Conservation (phyloP, 2,113 vertebrate species). For the Alosa alosa region DNA sequence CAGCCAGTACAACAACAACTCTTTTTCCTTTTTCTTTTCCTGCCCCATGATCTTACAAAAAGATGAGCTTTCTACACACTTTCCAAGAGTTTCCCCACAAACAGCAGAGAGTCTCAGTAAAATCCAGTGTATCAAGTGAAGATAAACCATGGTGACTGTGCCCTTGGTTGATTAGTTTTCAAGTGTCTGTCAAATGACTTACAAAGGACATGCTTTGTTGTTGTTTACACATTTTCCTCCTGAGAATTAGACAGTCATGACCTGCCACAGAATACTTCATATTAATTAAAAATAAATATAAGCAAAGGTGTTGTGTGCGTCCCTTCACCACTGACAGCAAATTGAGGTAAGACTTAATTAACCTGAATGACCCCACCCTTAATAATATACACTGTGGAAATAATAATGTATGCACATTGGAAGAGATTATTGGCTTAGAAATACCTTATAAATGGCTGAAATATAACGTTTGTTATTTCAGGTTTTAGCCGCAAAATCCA, state of each 20-base stretch:
- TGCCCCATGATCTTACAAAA: background rate
- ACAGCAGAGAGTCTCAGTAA: background rate
- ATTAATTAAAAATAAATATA: conserved; percentile 71
- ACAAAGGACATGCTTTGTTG: conserved; percentile 61
- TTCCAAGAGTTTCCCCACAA: background rate
- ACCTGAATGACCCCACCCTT: conserved; percentile 65
- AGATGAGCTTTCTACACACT: background rate
- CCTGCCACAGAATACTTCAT: conserved; percentile 53
- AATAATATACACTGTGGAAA: conserved; percentile 66
- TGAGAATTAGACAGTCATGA: conserved; percentile 62
- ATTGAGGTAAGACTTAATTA: conserved; percentile 75
- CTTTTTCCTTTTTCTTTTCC: background rate
- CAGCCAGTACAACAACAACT: background rate
- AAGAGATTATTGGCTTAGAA: conserved; percentile 43
- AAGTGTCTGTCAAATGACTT: conserved; percentile 53
- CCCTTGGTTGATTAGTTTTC: conserved; percentile 52
- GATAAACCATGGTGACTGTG: conserved; percentile 25
- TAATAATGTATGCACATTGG: conserved; percentile 64
- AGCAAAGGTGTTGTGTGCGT: conserved; percentile 58
- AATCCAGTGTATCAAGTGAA: background rate
- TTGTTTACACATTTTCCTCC: conserved; percentile 65
- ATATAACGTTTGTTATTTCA: conserved; percentile 48
- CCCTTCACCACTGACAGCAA: conserved; percentile 56
- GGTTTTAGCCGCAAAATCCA: background rate
- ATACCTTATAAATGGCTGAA: conserved; percentile 52